These are phyloP conservation scores for Pelusios castaneus DNA, from an alignment of 2,113 vertebrate genomes.

Conservation along the genomic window DNA sequence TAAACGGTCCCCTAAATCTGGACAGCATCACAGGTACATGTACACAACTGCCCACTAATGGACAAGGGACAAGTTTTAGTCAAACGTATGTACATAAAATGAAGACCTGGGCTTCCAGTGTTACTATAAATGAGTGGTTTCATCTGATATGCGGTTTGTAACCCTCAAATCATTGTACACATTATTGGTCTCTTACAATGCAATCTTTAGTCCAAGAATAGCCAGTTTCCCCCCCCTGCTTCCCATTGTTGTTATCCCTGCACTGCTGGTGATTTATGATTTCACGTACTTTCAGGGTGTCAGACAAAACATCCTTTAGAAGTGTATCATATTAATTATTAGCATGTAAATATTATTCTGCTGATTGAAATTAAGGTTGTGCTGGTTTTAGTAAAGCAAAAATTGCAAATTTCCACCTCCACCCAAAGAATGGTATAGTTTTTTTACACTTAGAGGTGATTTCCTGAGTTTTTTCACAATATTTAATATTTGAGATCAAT, in stretches of 20 bases:
- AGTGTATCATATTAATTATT: background rate
- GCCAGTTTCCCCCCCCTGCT: background rate
- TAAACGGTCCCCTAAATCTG: too few species aligned
- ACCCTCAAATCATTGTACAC: background rate
- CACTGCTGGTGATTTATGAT: background rate
- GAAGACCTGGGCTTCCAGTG: background rate
- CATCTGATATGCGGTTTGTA: background rate
- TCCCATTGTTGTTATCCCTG: background rate
- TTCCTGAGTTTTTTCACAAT: background rate
- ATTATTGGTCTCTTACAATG: background rate
- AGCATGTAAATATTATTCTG: background rate
- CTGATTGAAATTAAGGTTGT: background rate
- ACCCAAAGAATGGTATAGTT: too few species aligned
- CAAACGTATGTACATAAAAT: background rate
- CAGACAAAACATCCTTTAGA: background rate
- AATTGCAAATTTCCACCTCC: background rate
- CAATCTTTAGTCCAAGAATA: background rate
- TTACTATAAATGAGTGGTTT: background rate
- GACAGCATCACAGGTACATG: background rate
- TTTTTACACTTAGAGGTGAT: background rate
- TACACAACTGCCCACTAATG: background rate
- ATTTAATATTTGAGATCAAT: background rate
- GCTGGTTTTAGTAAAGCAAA: background rate
- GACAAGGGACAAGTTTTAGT: background rate
- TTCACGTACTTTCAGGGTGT: background rate